Evolutionary conservation across 2,888 invertebrate species (phyloP).

Genomic region (Mycogona germanica): DNA sequence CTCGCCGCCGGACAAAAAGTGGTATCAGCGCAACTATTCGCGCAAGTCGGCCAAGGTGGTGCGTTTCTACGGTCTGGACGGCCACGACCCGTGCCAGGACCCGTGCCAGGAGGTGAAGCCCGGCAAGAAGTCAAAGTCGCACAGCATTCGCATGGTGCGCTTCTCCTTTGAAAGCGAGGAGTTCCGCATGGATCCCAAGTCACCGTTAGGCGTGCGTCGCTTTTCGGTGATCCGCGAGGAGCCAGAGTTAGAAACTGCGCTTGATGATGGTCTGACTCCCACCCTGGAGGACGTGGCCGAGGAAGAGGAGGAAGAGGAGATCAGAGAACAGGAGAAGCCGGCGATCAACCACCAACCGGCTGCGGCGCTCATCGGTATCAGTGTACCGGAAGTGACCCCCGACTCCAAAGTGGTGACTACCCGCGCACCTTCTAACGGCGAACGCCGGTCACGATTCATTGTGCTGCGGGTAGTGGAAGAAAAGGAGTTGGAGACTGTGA

Average conservation of each 20-base stretch:
- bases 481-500: background rate
- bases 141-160: conserved; percentile 15
- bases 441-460: conserved; percentile 3
- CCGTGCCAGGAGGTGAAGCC: conserved; percentile 15
- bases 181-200: background rate
- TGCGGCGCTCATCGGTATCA: background rate
- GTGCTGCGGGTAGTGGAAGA: conserved; percentile 8
- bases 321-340: background rate
- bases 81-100: conserved; percentile 12
- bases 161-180: conserved; percentile 17
- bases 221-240: conserved; percentile 15
- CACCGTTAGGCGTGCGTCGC: background rate
- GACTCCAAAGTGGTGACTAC: background rate
- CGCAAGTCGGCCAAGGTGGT: conserved; percentile 10
- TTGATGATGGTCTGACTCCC: conserved; percentile 9
- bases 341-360: background rate
- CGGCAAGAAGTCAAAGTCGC: conserved; percentile 12
- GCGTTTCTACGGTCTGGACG: conserved; percentile 16
- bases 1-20: conserved; percentile 4
- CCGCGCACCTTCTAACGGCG: background rate
- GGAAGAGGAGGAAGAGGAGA: background rate
- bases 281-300: background rate
- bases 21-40: conserved; percentile 9
- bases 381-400: background rate
- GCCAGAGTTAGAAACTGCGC: conserved; percentile 6